phyloP scores from a whole-genome alignment of 2,113 vertebrate genomes.

The Hystrix cristata region DNA sequence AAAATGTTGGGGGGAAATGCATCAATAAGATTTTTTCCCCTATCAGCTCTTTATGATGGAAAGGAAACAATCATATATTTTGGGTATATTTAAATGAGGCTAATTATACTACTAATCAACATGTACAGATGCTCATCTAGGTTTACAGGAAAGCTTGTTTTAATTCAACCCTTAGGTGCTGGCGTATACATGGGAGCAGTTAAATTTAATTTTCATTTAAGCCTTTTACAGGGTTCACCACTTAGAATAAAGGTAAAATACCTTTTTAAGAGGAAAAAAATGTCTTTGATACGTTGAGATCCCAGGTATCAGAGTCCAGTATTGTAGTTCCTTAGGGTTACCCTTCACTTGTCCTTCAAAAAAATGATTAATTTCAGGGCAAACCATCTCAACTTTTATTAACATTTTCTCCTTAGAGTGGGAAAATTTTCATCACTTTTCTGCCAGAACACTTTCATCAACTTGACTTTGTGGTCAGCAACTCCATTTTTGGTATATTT shows the following conservation, averaged over 20 bases:
- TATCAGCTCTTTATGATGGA: background rate
- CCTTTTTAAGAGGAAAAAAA: conserved; percentile 20
- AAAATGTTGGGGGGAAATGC: background rate
- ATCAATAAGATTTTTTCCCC: background rate
- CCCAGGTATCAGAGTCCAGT: background rate
- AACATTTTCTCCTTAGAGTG: background rate
- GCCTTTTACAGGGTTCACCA: background rate
- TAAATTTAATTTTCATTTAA: conserved; percentile 59
- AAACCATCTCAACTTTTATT: conserved; percentile 21
- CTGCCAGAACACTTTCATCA: conserved; percentile 41
- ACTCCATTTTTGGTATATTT: conserved; percentile 52
- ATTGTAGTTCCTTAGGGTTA: background rate
- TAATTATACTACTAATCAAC: background rate
- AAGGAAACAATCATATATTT: background rate
- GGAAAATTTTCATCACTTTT: conserved; percentile 46
- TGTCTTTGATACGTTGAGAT: background rate
- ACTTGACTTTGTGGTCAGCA: background rate
- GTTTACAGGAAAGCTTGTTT: background rate
- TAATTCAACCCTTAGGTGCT: background rate
- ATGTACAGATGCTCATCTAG: background rate
- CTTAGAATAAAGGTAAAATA: background rate
- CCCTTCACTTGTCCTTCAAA: background rate
- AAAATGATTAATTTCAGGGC: background rate
- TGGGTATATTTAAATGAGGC: conserved; percentile 24
- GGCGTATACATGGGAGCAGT: background rate